A percentile compares a stretch with the other conserved stretches of the same genome.
Evolutionary conservation across 2,113 vertebrate genomes (phyloP).

Genomic region (Phalacrocorax carbo): DNA sequence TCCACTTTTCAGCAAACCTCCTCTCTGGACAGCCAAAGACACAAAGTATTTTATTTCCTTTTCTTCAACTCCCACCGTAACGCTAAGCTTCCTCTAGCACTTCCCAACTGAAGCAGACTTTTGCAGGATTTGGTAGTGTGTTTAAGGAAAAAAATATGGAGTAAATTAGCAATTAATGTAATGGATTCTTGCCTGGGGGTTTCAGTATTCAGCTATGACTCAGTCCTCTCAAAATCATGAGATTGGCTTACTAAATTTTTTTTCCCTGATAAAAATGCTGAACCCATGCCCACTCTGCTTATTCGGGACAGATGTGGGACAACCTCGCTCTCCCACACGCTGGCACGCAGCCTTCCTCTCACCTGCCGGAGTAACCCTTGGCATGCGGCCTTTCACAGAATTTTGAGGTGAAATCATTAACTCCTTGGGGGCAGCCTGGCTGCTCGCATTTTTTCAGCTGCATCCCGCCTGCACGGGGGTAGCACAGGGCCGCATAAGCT

Average conservation of each 20-base stretch:
- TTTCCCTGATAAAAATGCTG: not conserved
- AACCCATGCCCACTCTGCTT: not conserved
- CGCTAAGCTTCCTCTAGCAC: fast-evolving
- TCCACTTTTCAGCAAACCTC: not conserved
- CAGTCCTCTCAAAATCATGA: not conserved
- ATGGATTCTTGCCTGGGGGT: not conserved
- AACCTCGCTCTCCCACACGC: fast-evolving
- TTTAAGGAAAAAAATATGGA: not conserved
- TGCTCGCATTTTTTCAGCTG: not conserved
- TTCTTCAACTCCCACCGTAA: not conserved
- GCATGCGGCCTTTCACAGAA: not conserved
- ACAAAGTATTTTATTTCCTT: not conserved
- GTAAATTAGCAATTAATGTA: not conserved
- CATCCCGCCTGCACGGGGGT: fast-evolving
- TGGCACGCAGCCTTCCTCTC: too few species aligned
- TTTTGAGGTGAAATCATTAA: not conserved
- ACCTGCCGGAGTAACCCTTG: too few species aligned
- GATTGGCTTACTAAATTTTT: not conserved
- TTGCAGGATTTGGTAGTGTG: not conserved
- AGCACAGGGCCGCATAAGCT: not conserved
- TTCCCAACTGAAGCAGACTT: not conserved
- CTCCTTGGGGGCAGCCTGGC: not conserved
- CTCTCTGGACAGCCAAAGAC: not conserved
- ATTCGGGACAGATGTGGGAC: not conserved
- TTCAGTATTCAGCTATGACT: not conserved